Evolutionary conservation across 2,888 invertebrate species (phyloP).

Genomic region (Molorchus minor): DNA sequence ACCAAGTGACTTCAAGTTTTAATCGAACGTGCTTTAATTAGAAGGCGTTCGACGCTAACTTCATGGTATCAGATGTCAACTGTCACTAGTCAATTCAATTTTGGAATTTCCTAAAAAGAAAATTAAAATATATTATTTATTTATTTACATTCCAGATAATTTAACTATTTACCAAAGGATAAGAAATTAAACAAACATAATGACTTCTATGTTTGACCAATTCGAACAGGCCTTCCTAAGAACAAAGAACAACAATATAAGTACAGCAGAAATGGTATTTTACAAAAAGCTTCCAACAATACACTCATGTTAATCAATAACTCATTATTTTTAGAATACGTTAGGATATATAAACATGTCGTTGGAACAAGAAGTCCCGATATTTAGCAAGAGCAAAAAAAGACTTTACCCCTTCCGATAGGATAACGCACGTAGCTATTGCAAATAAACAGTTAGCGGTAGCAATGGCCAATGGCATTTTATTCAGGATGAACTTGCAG

Average conservation of each 20-base stretch:
- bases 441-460: constrained; percentile 85
- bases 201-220: constrained; percentile 88
- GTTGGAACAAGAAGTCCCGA: constrained; percentile 79
- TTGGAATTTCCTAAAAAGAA: too few species aligned
- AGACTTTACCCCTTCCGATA: constrained; percentile 80
- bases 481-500: constrained; percentile 84
- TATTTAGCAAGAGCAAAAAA: constrained; percentile 88
- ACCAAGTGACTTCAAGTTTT: too few species aligned
- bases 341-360: constrained; percentile 69
- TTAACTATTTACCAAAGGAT: too few species aligned
- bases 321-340: constrained; percentile 57
- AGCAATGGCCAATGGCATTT: constrained; percentile 82
- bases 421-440: constrained; percentile 82
- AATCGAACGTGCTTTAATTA: too few species aligned
- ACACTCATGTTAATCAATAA: constrained; percentile 11
- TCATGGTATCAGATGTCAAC: too few species aligned
- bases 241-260: constrained; percentile 59
- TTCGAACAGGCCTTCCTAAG: constrained; percentile 80
- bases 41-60: too few species aligned
- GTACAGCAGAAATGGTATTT: constrained; percentile 64
- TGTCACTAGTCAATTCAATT: too few species aligned
- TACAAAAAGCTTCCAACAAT: not conserved
- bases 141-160: too few species aligned
- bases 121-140: too few species aligned
- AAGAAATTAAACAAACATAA: constrained; percentile 59